Evolutionary conservation across 2,888 invertebrate species (phyloP), one percentile per base, ranked within the genome.

Genomic region (Sarcophaga caerulescens): DNA sequence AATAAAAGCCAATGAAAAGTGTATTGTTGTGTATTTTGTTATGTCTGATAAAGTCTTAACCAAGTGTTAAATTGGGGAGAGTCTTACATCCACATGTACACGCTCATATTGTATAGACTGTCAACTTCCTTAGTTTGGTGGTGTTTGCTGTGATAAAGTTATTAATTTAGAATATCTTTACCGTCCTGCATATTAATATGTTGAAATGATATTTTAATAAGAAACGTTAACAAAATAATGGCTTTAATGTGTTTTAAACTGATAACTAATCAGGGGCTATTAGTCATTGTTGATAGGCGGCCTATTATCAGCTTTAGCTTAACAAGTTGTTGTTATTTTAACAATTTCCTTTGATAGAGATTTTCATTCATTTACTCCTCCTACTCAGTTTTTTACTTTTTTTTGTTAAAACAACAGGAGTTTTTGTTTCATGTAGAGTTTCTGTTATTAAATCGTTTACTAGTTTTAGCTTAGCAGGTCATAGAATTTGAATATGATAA

Each of bases 21-120:
- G 75, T 85, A 83, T 83, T 86, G 83, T 86, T 86, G 73, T 83
- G 73, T 80, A 82, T 76, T 83, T 81, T 86, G 83, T 81, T 81
- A 81, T 81, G 77, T 77, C 76, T 86, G 83, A 81, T 80, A 80
- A 76, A 77, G 73, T 77, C 79, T 73, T 66, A 59, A 65, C 80
- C 70, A 81, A 84, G 84, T 81, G 78, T 84, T 84, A 78, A 84
- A 86, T 73, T 70, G 75, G 78, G 81, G 74, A 84, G 77, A 84
- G 86, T 59, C 84, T 65, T 65, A 35, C 52, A 12, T 10, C 1
- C 35, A 35, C 44, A 84, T 12, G 52, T 66, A 60, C 47, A 79
- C 84, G 57, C 35, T 57, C 73, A 5, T 10, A 35, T 35, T 35
- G 10, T 35, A 35, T 35, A 35, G 35, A 35, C 35, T 35, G 35